These are phyloP conservation scores for Poeciliopsis prolifica DNA, from an alignment of 2,113 vertebrate species.

Conservation along the genomic window DNA sequence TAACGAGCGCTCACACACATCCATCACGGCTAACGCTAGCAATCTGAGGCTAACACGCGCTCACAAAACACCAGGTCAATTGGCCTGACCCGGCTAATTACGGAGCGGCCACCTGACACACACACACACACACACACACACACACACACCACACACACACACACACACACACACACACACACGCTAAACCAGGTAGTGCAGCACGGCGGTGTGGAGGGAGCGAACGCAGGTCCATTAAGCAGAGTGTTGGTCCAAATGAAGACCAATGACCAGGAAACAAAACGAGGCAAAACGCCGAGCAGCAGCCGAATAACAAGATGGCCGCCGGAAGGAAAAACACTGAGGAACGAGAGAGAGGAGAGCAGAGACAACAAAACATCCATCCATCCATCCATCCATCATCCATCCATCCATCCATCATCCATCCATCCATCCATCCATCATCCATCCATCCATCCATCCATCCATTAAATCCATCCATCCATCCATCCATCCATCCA, in stretches of 20 bases:
- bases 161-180: slow-evolving; percentile 18
- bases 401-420: no score
- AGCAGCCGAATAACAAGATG: no score
- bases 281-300: slow-evolving; percentile 73
- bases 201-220: slow-evolving; percentile 20
- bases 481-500: no score
- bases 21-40: slow-evolving; percentile 61
- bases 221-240: slow-evolving; percentile 78
- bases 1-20: slow-evolving; percentile 54
- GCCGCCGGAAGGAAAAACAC: no score
- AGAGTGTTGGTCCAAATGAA: slow-evolving; percentile 86
- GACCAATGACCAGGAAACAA: slow-evolving; percentile 92
- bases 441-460: no score
- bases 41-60: slow-evolving; percentile 60
- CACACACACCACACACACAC: slow-evolving; percentile 21
- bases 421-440: no score
- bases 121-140: slow-evolving; percentile 24
- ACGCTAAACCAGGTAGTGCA: background rate
- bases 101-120: slow-evolving; percentile 3
- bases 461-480: no score
- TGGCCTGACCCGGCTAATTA: slow-evolving; percentile 68
- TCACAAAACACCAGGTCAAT: slow-evolving; percentile 60
- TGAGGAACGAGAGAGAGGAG: no score
- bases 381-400: no score
- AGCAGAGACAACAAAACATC: background rate